Conservation (phyloP, 2,888 invertebrate species). For the Tupiocoris notatus region DNA sequence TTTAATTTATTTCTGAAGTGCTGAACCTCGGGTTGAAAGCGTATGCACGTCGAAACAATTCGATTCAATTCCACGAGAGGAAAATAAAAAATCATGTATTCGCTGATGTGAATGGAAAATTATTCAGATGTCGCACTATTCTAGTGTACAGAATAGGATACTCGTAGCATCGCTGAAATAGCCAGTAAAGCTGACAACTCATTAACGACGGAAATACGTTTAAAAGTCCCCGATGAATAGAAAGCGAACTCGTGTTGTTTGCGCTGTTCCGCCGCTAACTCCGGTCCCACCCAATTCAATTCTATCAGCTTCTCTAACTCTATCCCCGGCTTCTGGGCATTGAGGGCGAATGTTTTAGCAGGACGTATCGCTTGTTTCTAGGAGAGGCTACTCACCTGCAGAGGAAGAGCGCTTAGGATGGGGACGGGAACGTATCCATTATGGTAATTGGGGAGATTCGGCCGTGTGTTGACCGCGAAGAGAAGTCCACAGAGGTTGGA, state of each 20-base stretch:
- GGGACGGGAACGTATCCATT: slow-evolving; percentile 28
- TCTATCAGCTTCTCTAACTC: neutral
- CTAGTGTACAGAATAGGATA: no score
- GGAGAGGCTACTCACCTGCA: neutral
- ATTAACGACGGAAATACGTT: neutral
- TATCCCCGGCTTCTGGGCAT: neutral
- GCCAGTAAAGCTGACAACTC: neutral
- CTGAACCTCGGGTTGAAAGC: no score
- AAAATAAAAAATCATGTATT: no score
- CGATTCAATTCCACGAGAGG: no score
- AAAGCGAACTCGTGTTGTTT: slow-evolving; percentile 18
- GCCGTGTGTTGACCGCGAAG: neutral
- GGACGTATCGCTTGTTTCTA: neutral
- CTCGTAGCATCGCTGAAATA: neutral
- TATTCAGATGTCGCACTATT: no score
- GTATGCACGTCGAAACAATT: no score
- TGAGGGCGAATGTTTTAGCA: neutral
- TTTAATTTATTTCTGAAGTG: no score
- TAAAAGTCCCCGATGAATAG: slow-evolving; percentile 31
- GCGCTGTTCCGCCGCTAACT: neutral
- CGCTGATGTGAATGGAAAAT: no score
- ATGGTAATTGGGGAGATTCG: slow-evolving; percentile 23
- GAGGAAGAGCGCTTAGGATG: neutral
- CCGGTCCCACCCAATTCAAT: no score
- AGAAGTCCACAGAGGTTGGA: neutral